Conservation (phyloP, 2,797 vertebrate genomes). For the Acrossocheilus fasciatus region DNA sequence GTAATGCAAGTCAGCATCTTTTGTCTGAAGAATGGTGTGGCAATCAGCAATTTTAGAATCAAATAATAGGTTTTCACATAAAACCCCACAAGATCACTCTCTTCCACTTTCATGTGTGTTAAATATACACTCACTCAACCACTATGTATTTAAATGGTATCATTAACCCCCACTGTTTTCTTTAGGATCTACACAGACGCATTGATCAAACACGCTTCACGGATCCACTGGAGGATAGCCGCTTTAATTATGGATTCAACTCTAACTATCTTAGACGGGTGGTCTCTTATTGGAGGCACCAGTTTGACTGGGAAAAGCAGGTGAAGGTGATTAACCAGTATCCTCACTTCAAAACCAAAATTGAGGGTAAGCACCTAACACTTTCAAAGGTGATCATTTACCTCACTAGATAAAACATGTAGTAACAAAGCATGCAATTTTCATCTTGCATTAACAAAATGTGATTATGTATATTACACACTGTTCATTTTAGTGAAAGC, state of each 20-base stretch:
- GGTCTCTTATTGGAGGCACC: slow-evolving; percentile 85
- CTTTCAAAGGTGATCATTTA: not conserved
- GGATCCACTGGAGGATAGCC: slow-evolving; percentile 75
- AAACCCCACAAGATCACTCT: not conserved
- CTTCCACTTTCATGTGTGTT: not conserved
- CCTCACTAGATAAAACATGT: not conserved
- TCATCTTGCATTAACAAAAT: not conserved
- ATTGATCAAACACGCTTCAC: slow-evolving; percentile 82
- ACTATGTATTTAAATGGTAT: not conserved
- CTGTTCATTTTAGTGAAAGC: not conserved
- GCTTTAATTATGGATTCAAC: slow-evolving; percentile 89
- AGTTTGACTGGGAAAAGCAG: slow-evolving; percentile 88
- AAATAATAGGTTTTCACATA: slow-evolving; percentile 12
- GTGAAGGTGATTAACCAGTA: slow-evolving; percentile 86
- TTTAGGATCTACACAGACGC: slow-evolving; percentile 83
- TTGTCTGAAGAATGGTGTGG: not conserved
- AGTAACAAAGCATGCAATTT: slow-evolving; percentile 13
- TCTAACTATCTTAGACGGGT: slow-evolving; percentile 82
- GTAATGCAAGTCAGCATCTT: not conserved
- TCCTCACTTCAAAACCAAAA: slow-evolving; percentile 89
- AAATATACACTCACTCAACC: not conserved
- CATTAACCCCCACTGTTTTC: slow-evolving; percentile 10
- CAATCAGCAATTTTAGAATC: not conserved
- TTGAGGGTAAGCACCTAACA: slow-evolving; percentile 82
- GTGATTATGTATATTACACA: not conserved